phyloP scores from a whole-genome alignment of 2,113 vertebrate species.

The Lepus timidus region DNA sequence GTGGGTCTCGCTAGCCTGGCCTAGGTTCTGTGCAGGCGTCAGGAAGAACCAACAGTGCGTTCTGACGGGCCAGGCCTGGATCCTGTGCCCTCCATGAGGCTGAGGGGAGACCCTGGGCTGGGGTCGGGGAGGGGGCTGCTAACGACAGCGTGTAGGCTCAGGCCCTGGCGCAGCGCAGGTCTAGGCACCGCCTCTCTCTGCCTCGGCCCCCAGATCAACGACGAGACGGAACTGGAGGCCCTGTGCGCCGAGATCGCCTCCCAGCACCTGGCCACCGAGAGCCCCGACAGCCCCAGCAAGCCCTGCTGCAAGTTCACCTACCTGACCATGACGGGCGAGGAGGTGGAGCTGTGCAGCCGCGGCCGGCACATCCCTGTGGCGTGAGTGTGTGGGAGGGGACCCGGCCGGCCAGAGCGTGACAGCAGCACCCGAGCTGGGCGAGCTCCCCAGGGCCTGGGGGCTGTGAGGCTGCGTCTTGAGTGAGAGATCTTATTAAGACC shows the following conservation, averaged over 20 bases:
- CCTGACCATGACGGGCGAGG: slow-evolving; percentile 95
- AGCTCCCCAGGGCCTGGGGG: too few relatives aligned
- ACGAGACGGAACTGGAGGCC: slow-evolving; percentile 95
- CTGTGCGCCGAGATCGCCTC: slow-evolving; percentile 96
- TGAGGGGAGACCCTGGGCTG: too few relatives aligned
- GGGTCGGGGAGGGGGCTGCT: too few relatives aligned
- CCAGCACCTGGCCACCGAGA: slow-evolving; percentile 94
- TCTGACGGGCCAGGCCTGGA: background rate
- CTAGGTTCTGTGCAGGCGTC: background rate
- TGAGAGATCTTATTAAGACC: background rate
- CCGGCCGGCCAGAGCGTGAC: rapidly evolving
- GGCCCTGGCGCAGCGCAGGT: background rate
- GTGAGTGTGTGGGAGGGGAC: slow-evolving; percentile 84
- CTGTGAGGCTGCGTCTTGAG: too few relatives aligned
- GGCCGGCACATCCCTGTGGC: slow-evolving; percentile 93
- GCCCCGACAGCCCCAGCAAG: slow-evolving; percentile 95
- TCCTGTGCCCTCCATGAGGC: background rate
- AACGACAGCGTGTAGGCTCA: too few relatives aligned
- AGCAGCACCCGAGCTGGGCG: background rate
- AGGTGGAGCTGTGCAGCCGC: slow-evolving; percentile 95
- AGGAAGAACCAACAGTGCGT: background rate
- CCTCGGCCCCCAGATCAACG: slow-evolving; percentile 89
- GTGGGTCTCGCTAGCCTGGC: background rate
- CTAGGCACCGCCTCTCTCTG: background rate
- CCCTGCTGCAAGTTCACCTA: slow-evolving; percentile 98